Base-by-base conservation (phyloP, 2,888 invertebrate genomes). In the Clunio marinus region DNA sequence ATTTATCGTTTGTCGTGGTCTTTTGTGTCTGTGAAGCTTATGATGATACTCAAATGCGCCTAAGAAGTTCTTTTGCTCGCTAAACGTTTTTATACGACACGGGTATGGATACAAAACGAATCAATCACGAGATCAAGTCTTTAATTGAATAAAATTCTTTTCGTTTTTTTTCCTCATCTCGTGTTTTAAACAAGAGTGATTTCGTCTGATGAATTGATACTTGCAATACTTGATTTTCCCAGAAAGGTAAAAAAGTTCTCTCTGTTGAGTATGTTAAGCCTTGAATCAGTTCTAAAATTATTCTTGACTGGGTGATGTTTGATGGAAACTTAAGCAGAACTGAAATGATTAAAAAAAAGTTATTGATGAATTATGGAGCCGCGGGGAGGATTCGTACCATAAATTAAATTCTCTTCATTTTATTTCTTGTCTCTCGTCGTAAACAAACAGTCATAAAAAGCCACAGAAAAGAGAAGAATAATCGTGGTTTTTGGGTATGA, bases 371-470 rank as follows among this genome's bases (percentile, higher is more conserved):
- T 66, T 66, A 66, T 66, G 22, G 55, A 66, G 35, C 66, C 35
- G 55, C 66, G 66, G 66, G 66, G 32, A 20, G 24, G 66, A 66
- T 66, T 55, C 55, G 32, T 32, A 66, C 66, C 66, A 66, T 66
- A 66, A 66, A 66, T 66, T 66, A 66, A 55, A 32, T 28, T 65
- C 25, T 13, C 32, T 32, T 46, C 13, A 32, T 32, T 27, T 66
- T 55, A 35, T 32, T 28, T 55, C 46, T 55, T 55, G 27, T 55
- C 55, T 51, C 55, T 55, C 55, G 55, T 66, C 66, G 66, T 66
- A 66, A 66, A 66, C 66, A 66, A 66, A 66, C 55, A 66, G 66
- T 66, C 66, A 32, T 66, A 66, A 66, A 66, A 66, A 51, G 25
- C 63, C 45, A 65, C 63, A 41, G 51, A 51, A 51, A 51, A 2